Conservation (phyloP, 53 echinoderm and acorn worm species). For the Echinometra lucunter region DNA sequence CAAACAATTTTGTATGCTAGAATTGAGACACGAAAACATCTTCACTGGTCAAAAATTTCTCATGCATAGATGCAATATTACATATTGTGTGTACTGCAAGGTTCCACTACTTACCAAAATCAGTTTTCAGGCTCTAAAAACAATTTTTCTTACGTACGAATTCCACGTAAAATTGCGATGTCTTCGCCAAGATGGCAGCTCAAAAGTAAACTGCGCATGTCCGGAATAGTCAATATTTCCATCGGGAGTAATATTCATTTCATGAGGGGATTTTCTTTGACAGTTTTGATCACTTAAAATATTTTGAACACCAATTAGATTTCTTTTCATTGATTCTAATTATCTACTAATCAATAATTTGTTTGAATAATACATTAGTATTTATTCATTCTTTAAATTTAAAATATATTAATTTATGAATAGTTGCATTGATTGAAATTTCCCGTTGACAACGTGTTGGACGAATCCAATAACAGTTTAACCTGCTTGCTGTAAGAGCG, state of each 20-base stretch:
- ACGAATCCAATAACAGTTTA: conserved; percentile 71
- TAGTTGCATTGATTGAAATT: background rate
- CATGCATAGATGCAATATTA: background rate
- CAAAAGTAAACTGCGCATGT: conserved; percentile 97
- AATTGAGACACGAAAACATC: conserved; percentile 41
- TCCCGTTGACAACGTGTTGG: conserved; percentile 48
- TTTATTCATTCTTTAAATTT: background rate
- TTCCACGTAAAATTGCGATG: conserved; percentile 65
- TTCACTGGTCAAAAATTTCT: background rate
- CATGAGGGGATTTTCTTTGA: background rate
- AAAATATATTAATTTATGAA: background rate
- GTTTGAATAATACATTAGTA: background rate
- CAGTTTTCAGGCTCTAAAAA: conserved; percentile 8
- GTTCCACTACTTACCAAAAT: conserved; percentile 31
- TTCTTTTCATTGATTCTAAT: too few species aligned
- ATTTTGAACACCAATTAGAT: background rate
- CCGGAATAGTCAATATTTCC: conserved; percentile 74
- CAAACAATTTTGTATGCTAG: conserved; percentile 51
- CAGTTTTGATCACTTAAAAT: background rate
- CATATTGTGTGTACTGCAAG: conserved; percentile 41
- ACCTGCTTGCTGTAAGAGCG: conserved; percentile 61
- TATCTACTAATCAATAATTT: background rate
- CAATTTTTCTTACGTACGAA: conserved; percentile 10
- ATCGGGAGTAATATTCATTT: background rate
- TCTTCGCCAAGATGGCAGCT: conserved; percentile 98